Conservation (phyloP, 1,140 invertebrate genomes). For the Panulirus ornatus region DNA sequence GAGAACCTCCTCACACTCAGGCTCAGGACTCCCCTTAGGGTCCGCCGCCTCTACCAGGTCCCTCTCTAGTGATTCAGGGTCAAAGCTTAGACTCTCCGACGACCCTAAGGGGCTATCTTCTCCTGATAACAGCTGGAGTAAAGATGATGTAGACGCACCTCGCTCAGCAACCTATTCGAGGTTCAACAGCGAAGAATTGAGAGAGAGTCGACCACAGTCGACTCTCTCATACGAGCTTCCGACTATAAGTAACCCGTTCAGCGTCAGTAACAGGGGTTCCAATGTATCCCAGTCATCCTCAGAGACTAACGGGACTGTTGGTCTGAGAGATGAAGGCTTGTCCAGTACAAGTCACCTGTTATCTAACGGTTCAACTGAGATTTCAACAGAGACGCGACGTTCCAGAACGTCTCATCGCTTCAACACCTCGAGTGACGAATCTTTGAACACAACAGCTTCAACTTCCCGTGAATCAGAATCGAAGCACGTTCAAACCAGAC, state of each 20-base stretch:
- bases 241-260: conserved; percentile 9
- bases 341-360: no score
- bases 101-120: no score
- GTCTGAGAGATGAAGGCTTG: no score
- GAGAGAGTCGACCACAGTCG: not conserved
- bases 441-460: no score
- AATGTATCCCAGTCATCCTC: not conserved
- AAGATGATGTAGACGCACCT: not conserved
- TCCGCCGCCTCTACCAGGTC: not conserved
- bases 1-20: not conserved
- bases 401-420: no score
- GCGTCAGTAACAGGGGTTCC: not conserved
- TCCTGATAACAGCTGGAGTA: not conserved
- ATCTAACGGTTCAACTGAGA: no score
- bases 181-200: not conserved
- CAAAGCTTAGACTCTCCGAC: not conserved
- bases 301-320: not conserved
- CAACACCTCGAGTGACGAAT: no score
- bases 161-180: not conserved
- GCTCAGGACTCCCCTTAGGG: not conserved
- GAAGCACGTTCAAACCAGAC: not conserved
- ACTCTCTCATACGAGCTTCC: conserved; percentile 20
- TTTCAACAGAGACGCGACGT: no score
- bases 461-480: no score
- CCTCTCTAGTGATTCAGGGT: not conserved